phyloP scores from a whole-genome alignment of 53 echinoderm and acorn worm species.

The Echinarachnius parma region DNA sequence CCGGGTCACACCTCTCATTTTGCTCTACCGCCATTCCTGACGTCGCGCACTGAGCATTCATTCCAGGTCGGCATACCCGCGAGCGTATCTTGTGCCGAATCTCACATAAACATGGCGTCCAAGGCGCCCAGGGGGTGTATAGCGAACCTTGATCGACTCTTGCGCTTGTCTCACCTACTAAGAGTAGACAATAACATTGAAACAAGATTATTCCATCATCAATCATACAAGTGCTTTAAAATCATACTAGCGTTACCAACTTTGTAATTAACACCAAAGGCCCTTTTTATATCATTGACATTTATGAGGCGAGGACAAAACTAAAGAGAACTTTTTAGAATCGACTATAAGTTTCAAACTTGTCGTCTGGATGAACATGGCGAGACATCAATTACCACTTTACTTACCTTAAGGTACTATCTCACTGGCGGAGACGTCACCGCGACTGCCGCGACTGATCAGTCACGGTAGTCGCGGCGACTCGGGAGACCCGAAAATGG shows the following conservation, averaged over 20 bases:
- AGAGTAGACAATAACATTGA: background rate
- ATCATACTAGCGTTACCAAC: background rate
- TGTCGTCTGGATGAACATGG: background rate
- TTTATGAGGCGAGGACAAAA: background rate
- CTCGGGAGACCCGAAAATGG: too few species aligned
- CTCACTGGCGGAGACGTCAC: too few species aligned
- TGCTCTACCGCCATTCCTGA: constrained; percentile 4
- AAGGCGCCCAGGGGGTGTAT: background rate
- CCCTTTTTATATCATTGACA: too few species aligned
- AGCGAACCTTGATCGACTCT: too few species aligned
- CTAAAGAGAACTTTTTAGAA: background rate
- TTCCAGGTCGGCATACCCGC: background rate
- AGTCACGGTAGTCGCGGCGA: too few species aligned
- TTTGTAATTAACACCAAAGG: too few species aligned
- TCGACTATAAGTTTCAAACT: background rate
- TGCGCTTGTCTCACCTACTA: background rate
- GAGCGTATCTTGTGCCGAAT: constrained; percentile 9
- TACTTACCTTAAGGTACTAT: too few species aligned
- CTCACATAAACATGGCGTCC: background rate
- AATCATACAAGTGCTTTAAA: too few species aligned
- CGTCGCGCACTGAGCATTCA: constrained; percentile 4
- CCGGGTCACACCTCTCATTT: background rate
- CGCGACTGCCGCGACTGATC: too few species aligned
- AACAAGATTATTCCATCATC: background rate
- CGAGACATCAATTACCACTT: too few species aligned